Conservation (phyloP, 1,140 invertebrate species). For the Phthorimaea operculella region DNA sequence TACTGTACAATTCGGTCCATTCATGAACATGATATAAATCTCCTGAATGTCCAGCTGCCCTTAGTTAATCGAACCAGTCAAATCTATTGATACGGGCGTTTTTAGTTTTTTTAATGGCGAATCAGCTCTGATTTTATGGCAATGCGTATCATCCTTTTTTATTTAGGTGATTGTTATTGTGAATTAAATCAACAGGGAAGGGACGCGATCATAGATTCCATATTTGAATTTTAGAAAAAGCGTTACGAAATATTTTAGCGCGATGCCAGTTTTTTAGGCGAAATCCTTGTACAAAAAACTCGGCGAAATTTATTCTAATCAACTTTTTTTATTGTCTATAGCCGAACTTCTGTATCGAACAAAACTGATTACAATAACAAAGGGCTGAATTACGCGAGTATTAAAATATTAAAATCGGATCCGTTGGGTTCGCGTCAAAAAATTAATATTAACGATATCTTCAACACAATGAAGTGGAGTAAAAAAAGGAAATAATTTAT, state of each 20-base stretch:
- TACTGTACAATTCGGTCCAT: slow-evolving; percentile 13
- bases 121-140: not conserved
- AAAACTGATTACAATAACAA: slow-evolving; percentile 24
- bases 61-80: slow-evolving; percentile 32
- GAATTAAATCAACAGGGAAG: too few relatives aligned
- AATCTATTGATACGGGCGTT: slow-evolving; percentile 47
- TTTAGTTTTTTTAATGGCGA: slow-evolving; percentile 25
- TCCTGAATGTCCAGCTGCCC: slow-evolving; percentile 44
- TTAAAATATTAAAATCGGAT: slow-evolving; percentile 14
- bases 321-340: too few relatives aligned
- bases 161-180: too few relatives aligned
- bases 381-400: slow-evolving; percentile 18
- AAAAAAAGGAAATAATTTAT: slow-evolving; percentile 25
- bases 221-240: too few relatives aligned
- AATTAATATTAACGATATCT: slow-evolving; percentile 32
- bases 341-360: not conserved
- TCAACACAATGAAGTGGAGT: slow-evolving; percentile 23
- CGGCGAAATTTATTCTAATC: too few relatives aligned
- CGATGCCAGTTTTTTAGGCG: too few relatives aligned
- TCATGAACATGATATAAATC: slow-evolving; percentile 26
- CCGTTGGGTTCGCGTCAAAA: slow-evolving; percentile 22
- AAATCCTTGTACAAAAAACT: too few relatives aligned
- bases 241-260: too few relatives aligned
- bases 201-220: too few relatives aligned
- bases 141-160: too few relatives aligned